Evolutionary conservation across 2,797 vertebrate species (phyloP), one percentile per base, ranked within the genome.

Genomic region (Lepidocolaptes lacrymiger): DNA sequence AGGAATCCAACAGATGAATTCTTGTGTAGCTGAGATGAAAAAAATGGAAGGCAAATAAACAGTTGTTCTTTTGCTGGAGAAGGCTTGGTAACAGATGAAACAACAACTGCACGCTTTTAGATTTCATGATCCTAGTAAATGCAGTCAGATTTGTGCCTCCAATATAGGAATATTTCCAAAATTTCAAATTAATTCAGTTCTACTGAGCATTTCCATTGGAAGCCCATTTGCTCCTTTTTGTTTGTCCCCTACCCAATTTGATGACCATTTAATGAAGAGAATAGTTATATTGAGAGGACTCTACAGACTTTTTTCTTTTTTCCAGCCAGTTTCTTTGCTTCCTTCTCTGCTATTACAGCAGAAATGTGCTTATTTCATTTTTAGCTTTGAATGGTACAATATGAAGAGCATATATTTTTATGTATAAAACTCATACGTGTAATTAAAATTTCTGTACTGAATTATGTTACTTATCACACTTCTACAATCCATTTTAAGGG

Each of bases 31-130:
- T 49, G 55, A 80, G 72, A 44, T 67, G 22, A 82, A 80, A 83
- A 48, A 88, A 64, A 36, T 72, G 22, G 41, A 73, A 88, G 87
- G 83, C 41, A 80, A 41, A 68, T 76, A 54, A 34, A n/a, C 95
- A 96, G 91, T 75, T 96, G 96, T 86, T 89, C 44, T 89, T 82
- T 63, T 85, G 36, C 93, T 84, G 80, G 19, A 27, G 37, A 76
- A 66, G 30, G 6, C 66, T 86, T 95, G 34, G 24, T 56, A 91
- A 89, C 95, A 96, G 94, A 83, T 97, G 93, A 73, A 90, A 58
- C 28, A 77, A 27, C 93, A 96, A 44, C 82, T 91, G 78, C 76
- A 58, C 11, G 1, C 36, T 77, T 88, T 19, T 36, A 59, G 44
- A 48, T 77, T 71, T 59, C 34, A 14, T 56, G 9, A 62, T 71